Base-by-base conservation (phyloP, 1,140 invertebrate genomes). In the Hydropsyche tenuis region DNA sequence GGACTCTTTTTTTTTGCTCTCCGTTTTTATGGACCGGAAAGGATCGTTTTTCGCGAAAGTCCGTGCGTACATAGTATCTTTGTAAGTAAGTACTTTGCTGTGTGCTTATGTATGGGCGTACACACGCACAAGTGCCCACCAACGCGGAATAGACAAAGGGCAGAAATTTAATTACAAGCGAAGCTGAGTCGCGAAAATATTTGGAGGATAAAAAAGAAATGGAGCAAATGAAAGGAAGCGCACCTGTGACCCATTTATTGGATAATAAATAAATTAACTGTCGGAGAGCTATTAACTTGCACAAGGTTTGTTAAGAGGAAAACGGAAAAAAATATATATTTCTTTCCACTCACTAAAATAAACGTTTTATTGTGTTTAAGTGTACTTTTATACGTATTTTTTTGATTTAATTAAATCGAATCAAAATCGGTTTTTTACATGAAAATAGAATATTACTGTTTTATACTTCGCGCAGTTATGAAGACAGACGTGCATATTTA, bases 171-270 rank as follows among this genome's bases (percentile, higher is more conserved):
- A 68, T 68, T 68, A 68, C 43, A 27, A 48, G 23, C 23, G 22
- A 25, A 27, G 65, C 42, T 68, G 65, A 48, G 37, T 68, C 65
- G 65, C 23, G 45, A 46, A 68, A 68, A 43, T 46, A 68, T 68
- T 45, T 16, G 16, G 65, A 48, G 1, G 23, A 48, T 66, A 68
- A 48, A 68, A 48, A 48, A 48, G n/a, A 25, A 43, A 43, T 65
- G 30, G 12, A 68, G 65, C 18, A 43, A 68, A 48, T 20, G 65
- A 68, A 68, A 27, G 23, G 65, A 48, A 48, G 65, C 42, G 45
- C 65, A 68, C 65, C 65, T 68, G 65, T 68, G 65, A 48, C 65
- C 45, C 65, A 48, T 68, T 68, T 68, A 68, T 68, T 68, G 65
- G 65, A 68, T 68, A 68, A 68, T 68, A 68, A 68, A 68, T 68